A percentile compares a stretch with the other conserved stretches of the same genome.
Evolutionary conservation across 2,888 invertebrate species (phyloP).

Genomic region (Subacronicta megacephala): DNA sequence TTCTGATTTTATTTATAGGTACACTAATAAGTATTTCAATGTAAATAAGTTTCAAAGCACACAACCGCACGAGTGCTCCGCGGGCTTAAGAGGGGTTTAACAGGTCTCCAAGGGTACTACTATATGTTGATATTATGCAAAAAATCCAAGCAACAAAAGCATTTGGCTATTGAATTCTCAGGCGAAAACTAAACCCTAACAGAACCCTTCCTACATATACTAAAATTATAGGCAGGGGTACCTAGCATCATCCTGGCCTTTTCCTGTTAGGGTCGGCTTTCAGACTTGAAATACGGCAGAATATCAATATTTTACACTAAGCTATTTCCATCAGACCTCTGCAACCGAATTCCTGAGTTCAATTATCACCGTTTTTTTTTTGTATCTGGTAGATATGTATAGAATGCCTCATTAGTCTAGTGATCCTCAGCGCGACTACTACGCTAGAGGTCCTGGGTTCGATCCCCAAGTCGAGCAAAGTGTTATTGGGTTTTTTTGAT

Average conservation of each 20-base stretch:
- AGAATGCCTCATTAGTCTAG: too few species aligned
- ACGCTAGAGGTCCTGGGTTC: too few species aligned
- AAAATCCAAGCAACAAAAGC: slow-evolving; percentile 49
- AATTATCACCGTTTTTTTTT: too few species aligned
- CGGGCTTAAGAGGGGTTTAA: slow-evolving; percentile 42
- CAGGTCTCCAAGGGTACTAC: slow-evolving; percentile 37
- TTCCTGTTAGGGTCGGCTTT: too few species aligned
- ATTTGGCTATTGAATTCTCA: slow-evolving; percentile 35
- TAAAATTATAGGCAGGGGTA: slow-evolving; percentile 21
- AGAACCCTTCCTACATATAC: slow-evolving; percentile 36
- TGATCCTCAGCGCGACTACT: too few species aligned
- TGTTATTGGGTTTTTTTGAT: too few species aligned
- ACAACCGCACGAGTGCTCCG: slow-evolving; percentile 36
- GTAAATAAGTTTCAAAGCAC: slow-evolving; percentile 44
- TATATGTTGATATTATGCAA: slow-evolving; percentile 50
- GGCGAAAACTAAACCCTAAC: slow-evolving; percentile 40
- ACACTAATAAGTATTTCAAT: slow-evolving; percentile 31
- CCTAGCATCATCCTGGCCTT: not conserved
- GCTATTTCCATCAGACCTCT: too few species aligned
- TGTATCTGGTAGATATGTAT: too few species aligned
- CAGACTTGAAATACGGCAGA: too few species aligned
- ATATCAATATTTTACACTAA: too few species aligned
- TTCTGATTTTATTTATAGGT: slow-evolving; percentile 30
- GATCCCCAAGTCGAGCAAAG: too few species aligned
- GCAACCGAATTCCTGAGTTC: too few species aligned